A percentile compares a stretch with the other conserved stretches of the same genome.
Evolutionary conservation across 2,113 vertebrate species (phyloP).

Genomic region (Muscicapa adusta): DNA sequence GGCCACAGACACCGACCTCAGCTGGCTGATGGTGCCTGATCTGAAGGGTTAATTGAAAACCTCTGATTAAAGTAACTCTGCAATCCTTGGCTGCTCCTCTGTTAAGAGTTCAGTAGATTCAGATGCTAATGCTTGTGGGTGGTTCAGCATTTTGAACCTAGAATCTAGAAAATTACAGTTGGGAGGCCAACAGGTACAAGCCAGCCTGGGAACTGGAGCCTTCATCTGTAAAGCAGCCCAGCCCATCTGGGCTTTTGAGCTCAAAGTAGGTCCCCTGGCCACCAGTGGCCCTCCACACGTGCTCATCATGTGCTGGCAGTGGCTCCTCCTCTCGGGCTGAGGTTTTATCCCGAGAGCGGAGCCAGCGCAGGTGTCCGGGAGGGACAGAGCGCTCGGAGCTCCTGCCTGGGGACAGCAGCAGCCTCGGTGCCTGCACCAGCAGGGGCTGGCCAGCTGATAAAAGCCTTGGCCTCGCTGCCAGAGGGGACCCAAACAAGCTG

Average conservation of each 20-base stretch:
- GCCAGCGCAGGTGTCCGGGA: slow-evolving; percentile 20
- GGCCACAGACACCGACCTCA: fast-evolving
- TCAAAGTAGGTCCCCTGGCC: slow-evolving; percentile 58
- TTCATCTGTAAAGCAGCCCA: neutral
- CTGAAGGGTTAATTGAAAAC: neutral
- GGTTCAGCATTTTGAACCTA: neutral
- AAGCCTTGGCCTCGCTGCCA: fast-evolving
- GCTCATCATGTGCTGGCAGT: neutral
- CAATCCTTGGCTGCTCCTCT: neutral
- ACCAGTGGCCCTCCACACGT: slow-evolving; percentile 23
- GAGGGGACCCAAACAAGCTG: neutral
- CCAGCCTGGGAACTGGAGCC: neutral
- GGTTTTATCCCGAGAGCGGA: slow-evolving; percentile 10
- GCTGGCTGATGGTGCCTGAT: neutral
- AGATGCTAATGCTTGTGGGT: neutral
- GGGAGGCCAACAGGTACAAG: neutral
- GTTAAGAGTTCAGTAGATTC: neutral
- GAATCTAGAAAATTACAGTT: neutral
- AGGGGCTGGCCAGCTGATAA: neutral
- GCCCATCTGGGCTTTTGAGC: neutral
- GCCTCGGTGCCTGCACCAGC: neutral
- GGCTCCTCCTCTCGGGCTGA: slow-evolving; percentile 39
- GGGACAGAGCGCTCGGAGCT: neutral
- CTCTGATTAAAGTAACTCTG: neutral
- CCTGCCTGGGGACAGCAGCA: neutral